phyloP scores from a whole-genome alignment of 1,140 invertebrate genomes.

The Nasonia longicornis region DNA sequence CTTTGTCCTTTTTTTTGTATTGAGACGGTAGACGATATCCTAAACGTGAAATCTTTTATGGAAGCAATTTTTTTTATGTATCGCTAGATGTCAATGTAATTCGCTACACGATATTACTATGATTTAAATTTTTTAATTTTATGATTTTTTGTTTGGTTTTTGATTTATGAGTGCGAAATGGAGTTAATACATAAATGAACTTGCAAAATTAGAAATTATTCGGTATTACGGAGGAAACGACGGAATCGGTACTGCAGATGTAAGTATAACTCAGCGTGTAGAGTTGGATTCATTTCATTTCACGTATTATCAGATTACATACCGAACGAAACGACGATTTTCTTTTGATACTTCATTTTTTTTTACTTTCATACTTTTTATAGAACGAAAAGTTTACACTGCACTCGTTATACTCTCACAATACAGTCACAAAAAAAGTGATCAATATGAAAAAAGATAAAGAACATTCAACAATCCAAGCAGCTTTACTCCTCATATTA shows the following conservation, averaged over 20 bases:
- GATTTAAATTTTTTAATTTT: neutral
- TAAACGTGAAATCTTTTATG: neutral
- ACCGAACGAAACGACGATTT: too few relatives aligned
- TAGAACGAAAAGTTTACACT: too few relatives aligned
- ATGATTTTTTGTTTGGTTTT: neutral
- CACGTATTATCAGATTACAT: neutral
- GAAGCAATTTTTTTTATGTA: neutral
- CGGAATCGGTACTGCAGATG: neutral
- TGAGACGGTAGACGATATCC: neutral
- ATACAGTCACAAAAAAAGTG: neutral
- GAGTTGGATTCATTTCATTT: constrained; percentile 1
- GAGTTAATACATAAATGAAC: neutral
- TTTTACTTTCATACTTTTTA: too few relatives aligned
- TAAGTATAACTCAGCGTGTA: neutral
- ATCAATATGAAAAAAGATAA: neutral
- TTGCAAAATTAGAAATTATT: constrained; percentile 1
- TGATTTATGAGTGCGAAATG: neutral
- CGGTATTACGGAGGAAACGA: neutral
- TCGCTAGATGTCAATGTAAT: neutral
- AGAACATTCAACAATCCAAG: neutral
- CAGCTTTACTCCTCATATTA: neutral
- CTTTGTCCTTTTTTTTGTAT: neutral
- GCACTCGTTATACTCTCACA: neutral
- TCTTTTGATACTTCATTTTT: too few relatives aligned
- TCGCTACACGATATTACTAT: neutral